Conservation (phyloP, 2,797 vertebrate species). For the Craterocephalus amniculus region DNA sequence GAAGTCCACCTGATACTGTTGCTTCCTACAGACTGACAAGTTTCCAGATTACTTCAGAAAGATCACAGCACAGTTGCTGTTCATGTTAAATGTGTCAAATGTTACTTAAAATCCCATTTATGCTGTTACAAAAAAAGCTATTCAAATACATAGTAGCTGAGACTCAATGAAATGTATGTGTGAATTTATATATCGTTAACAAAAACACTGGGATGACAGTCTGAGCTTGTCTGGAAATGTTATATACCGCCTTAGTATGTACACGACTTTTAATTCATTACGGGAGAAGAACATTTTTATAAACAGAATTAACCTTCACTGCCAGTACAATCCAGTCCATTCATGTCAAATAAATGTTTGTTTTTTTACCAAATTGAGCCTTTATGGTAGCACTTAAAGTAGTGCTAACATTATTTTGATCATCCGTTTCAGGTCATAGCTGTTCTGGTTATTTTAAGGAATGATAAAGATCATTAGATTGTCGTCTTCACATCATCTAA, state of each 20-base stretch:
- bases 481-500: constrained; percentile 22
- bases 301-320: constrained; percentile 23
- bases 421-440: constrained; percentile 32
- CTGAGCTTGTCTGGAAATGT: constrained; percentile 46
- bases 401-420: constrained; percentile 28
- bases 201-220: constrained; percentile 68
- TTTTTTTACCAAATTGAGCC: constrained; percentile 2
- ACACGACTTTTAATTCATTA: constrained; percentile 57
- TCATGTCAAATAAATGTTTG: constrained; percentile 16
- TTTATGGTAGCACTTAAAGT: constrained; percentile 34
- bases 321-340: constrained; percentile 40
- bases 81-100: constrained; percentile 35
- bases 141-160: constrained; percentile 47
- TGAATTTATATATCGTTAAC: constrained; percentile 60
- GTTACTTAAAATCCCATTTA: constrained; percentile 63
- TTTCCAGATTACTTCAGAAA: constrained; percentile 47
- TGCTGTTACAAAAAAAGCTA: constrained; percentile 75
- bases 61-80: constrained; percentile 35
- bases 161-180: constrained; percentile 49
- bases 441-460: constrained; percentile 45
- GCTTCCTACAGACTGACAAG: constrained; percentile 33
- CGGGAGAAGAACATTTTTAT: constrained; percentile 55
- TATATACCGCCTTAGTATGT: constrained; percentile 56
- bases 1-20: constrained; percentile 49
- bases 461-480: constrained; percentile 27